Evolutionary conservation across 2,797 vertebrate species (phyloP).

Genomic region (Synanceia verrucosa): DNA sequence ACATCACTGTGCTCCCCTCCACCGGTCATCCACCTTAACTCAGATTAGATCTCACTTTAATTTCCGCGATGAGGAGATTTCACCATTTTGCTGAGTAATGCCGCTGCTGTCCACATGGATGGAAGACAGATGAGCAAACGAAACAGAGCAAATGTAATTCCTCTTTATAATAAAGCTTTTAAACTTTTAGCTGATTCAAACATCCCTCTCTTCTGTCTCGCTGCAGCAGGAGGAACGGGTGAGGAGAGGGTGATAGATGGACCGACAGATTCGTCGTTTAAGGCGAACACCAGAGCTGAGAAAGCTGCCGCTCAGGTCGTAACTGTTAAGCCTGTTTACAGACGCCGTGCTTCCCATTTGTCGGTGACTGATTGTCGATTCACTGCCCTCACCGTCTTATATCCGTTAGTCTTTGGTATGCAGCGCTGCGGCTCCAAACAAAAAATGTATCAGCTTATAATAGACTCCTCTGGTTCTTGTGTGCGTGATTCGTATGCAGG

Average conservation of each 20-base stretch:
- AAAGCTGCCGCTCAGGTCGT: slow-evolving; percentile 43
- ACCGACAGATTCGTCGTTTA: slow-evolving; percentile 40
- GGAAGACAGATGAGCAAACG: slow-evolving; percentile 64
- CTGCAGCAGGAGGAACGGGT: slow-evolving; percentile 36
- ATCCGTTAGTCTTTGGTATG: slow-evolving; percentile 53
- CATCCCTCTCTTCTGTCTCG: slow-evolving; percentile 40
- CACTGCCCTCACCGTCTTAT: slow-evolving; percentile 31
- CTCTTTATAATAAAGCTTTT: slow-evolving; percentile 77
- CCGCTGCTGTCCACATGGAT: slow-evolving; percentile 46
- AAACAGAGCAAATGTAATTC: slow-evolving; percentile 72
- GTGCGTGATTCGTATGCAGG: slow-evolving; percentile 18
- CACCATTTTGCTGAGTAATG: slow-evolving; percentile 67
- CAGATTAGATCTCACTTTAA: slow-evolving; percentile 54
- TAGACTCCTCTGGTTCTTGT: slow-evolving; percentile 43
- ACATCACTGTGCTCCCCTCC: neutral
- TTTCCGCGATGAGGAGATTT: slow-evolving; percentile 51
- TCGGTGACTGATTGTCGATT: slow-evolving; percentile 55
- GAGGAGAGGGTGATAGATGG: slow-evolving; percentile 76
- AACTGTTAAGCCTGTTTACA: slow-evolving; percentile 53
- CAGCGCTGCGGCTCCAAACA: slow-evolving; percentile 10
- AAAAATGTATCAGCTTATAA: slow-evolving; percentile 58
- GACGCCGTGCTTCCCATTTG: slow-evolving; percentile 40
- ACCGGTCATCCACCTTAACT: slow-evolving; percentile 20
- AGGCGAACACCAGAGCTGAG: slow-evolving; percentile 40
- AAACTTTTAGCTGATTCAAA: slow-evolving; percentile 82